phyloP scores from a whole-genome alignment of 1,140 invertebrate species.

The Drosophila biarmipes region DNA sequence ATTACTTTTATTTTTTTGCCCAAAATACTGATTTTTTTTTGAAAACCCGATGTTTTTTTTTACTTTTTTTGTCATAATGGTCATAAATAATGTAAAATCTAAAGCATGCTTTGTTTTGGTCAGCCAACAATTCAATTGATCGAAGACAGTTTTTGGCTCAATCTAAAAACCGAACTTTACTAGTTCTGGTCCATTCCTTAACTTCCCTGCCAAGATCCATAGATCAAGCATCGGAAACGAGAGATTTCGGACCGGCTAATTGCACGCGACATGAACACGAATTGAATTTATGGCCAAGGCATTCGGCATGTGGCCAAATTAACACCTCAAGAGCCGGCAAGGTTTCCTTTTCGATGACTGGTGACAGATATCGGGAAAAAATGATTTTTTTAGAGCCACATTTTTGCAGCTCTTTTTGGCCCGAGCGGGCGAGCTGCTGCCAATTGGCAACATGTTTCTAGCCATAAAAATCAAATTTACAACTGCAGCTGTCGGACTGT shows the following conservation, averaged over 20 bases:
- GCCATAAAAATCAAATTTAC: constrained; percentile 82
- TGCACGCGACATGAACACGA: constrained; percentile 53
- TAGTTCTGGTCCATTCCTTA: neutral
- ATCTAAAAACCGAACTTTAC: too few relatives aligned
- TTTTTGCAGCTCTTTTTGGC: neutral
- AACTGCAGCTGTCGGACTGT: constrained; percentile 70
- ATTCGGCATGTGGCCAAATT: constrained; percentile 60
- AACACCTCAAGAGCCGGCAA: constrained; percentile 65
- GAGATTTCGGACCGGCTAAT: constrained; percentile 35
- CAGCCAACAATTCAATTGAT: too few relatives aligned
- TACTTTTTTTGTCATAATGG: too few relatives aligned
- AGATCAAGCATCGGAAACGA: constrained; percentile 8
- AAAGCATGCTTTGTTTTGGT: too few relatives aligned
- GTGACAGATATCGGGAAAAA: constrained; percentile 71
- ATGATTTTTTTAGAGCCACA: constrained; percentile 19
- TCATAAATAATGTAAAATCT: too few relatives aligned
- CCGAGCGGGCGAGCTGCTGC: constrained; percentile 48
- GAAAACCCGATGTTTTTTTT: too few relatives aligned
- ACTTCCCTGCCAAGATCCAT: neutral
- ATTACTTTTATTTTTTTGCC: too few relatives aligned
- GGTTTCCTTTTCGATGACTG: constrained; percentile 54
- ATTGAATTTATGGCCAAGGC: constrained; percentile 53
- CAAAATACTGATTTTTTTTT: too few relatives aligned
- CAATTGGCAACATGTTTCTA: constrained; percentile 72
- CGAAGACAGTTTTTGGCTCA: too few relatives aligned